Conservation (phyloP, 92 coral and sea anemone species). For the Umimayanthus kanabou region DNA sequence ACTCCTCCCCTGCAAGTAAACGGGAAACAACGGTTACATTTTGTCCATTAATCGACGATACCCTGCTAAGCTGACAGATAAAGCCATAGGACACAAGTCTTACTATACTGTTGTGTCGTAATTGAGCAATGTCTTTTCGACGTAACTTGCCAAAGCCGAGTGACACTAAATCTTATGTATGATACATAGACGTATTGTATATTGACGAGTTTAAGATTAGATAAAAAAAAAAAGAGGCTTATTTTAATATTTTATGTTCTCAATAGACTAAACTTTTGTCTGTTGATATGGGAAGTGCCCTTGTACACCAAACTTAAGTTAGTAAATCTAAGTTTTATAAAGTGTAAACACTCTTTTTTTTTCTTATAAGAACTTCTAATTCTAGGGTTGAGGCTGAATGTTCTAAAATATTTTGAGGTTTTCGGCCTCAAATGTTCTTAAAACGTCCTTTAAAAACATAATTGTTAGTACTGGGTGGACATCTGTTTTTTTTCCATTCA, state of each 20-base stretch:
- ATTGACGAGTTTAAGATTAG: not conserved
- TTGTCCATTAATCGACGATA: not conserved
- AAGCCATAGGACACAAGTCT: not conserved
- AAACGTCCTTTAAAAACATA: too few species aligned
- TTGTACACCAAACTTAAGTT: not conserved
- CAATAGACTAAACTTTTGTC: not conserved
- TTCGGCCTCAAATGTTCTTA: too few species aligned
- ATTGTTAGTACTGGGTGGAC: too few species aligned
- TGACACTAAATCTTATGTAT: not conserved
- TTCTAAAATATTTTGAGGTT: too few species aligned
- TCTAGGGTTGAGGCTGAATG: too few species aligned
- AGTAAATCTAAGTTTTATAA: too few species aligned
- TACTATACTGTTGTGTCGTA: not conserved
- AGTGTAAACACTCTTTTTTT: not conserved
- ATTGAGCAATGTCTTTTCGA: not conserved
- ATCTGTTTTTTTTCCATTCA: too few species aligned
- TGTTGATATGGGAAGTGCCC: not conserved
- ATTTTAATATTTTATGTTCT: too few species aligned
- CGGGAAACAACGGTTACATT: not conserved
- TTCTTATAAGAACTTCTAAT: too few species aligned
- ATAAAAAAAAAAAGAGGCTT: too few species aligned
- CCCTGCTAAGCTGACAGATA: slow-evolving; percentile 6
- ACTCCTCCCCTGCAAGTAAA: slow-evolving; percentile 43
- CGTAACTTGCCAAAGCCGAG: not conserved
- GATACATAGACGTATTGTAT: not conserved